phyloP scores from a whole-genome alignment of 2,113 vertebrate species.

The Coracopsis vasa region DNA sequence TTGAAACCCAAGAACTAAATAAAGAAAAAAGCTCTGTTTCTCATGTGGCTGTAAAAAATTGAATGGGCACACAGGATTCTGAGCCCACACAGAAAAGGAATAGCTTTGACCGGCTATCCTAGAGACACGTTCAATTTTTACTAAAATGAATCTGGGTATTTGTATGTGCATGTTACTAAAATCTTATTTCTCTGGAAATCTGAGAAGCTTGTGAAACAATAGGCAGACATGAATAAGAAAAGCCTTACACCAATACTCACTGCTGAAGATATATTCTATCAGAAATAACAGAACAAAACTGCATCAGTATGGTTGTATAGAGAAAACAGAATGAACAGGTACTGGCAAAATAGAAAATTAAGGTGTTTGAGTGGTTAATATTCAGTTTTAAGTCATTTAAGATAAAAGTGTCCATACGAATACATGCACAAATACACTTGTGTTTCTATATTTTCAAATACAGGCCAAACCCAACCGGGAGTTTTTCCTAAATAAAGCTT shows the following conservation, averaged over 20 bases:
- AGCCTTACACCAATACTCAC: neutral
- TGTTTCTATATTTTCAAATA: neutral
- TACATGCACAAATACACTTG: neutral
- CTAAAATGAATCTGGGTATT: neutral
- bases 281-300: neutral
- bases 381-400: neutral
- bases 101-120: neutral
- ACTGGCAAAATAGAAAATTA: neutral
- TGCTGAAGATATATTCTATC: neutral
- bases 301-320: neutral
- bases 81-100: neutral
- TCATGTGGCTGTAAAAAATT: neutral
- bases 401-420: neutral
- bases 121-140: neutral
- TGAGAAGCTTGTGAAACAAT: neutral
- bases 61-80: neutral
- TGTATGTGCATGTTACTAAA: neutral
- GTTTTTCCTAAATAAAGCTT: neutral
- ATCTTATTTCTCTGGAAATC: neutral
- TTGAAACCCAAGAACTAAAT: neutral
- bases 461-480: neutral
- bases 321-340: neutral
- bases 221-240: neutral
- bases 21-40: neutral
- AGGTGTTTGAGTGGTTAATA: neutral